These are phyloP conservation scores for Blastobasis adustella DNA, from an alignment of 2,888 invertebrate species.

Conservation along the genomic window DNA sequence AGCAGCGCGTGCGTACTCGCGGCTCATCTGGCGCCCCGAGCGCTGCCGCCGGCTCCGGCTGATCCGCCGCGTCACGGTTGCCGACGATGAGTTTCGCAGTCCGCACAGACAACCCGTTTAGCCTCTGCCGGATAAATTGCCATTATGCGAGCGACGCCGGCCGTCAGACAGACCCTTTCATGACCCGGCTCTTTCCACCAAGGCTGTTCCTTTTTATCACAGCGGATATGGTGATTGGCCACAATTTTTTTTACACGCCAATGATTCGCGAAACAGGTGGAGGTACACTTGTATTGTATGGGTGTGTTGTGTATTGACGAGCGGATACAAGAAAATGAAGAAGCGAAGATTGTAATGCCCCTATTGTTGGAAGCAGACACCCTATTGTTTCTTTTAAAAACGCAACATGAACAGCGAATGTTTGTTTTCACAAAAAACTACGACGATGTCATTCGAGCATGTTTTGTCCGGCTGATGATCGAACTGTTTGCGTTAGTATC, in stretches of 20 bases:
- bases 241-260: conserved; percentile 19
- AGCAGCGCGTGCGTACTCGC: conserved; percentile 55
- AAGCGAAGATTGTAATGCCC: conserved; percentile 14
- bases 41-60: background rate
- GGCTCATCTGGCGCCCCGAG: conserved; percentile 24
- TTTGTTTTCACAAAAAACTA: conserved; percentile 1
- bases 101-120: background rate
- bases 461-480: no score
- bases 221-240: conserved; percentile 18
- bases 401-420: conserved; percentile 6
- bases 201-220: conserved; percentile 21
- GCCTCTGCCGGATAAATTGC: conserved; percentile 16
- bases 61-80: background rate
- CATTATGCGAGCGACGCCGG: conserved; percentile 25
- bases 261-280: conserved; percentile 22
- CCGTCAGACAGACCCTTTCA: conserved; percentile 18
- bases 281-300: conserved; percentile 7
- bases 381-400: conserved; percentile 12
- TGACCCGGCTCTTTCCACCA: conserved; percentile 17
- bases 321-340: conserved; percentile 9
- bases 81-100: background rate
- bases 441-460: no score
- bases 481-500: no score
- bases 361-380: conserved; percentile 11
- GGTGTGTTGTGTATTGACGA: conserved; percentile 3